Conservation (phyloP, 2,797 vertebrate species). For the Sarcoramphus papa region DNA sequence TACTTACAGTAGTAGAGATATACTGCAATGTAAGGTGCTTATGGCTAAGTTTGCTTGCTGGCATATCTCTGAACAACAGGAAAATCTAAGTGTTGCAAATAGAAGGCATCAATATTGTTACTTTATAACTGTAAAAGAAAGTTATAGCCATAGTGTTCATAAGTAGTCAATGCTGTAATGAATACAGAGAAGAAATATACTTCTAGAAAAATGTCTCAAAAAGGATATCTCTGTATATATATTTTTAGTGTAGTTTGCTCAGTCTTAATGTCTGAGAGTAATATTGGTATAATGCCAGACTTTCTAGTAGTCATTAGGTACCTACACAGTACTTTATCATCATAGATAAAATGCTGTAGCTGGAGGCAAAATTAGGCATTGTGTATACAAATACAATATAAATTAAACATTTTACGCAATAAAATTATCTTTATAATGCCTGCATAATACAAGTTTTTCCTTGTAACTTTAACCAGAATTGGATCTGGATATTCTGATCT, state of each 20-base stretch:
- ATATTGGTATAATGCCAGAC: neutral
- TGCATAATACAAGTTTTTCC: neutral
- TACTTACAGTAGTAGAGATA: neutral
- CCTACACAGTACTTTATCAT: neutral
- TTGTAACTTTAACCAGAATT: neutral
- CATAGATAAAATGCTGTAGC: neutral
- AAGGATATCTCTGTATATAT: neutral
- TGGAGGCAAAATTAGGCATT: neutral
- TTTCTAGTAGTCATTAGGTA: neutral
- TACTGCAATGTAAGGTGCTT: neutral
- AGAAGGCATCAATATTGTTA: neutral
- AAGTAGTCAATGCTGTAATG: neutral
- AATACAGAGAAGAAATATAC: neutral
- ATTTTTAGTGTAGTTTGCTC: neutral
- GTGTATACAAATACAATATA: neutral
- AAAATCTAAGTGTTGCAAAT: neutral
- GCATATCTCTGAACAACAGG: neutral
- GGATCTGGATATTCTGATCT: neutral
- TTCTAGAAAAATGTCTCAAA: neutral
- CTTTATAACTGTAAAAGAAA: neutral
- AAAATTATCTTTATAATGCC: neutral
- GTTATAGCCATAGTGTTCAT: neutral
- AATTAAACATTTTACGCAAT: neutral
- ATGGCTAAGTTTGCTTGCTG: neutral
- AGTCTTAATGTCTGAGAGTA: neutral